Base-by-base conservation (phyloP, 2,113 vertebrate genomes). In the Coracopsis vasa region DNA sequence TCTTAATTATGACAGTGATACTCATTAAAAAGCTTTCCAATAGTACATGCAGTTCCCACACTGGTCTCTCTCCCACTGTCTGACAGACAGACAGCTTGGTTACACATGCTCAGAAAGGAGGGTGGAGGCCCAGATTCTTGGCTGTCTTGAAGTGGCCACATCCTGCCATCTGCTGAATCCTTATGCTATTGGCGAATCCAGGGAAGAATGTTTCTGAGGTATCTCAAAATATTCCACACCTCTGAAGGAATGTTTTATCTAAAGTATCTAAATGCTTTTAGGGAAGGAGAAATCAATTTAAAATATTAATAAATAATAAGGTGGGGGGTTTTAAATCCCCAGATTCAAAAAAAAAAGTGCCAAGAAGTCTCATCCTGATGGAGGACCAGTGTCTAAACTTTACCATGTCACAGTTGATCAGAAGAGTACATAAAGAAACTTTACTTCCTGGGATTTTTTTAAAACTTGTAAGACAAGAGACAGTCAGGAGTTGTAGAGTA, bases 61-160 rank as follows among this genome's bases (percentile, higher is more conserved):
- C 92, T 96, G 94, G 85, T 94, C 29, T 96, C 85, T 96, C 94
- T 93, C 95, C 93, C 95, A 93, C 94, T 83, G 95, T 86, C 95
- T 96, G 88, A 96, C 87, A 97, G 94, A 86, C 86, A 97, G 95
- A 95, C 96, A 97, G 96, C 96, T 97, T 97, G 96, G 93, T 96
- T 97, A 95, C 96, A 97, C 96, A 97, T 96, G 96, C 96, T 96
- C 95, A 95, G 90, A 97, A 95, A 83, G 50, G 18, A 96, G 92
- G 94, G 90, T 92, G 95, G 90, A 91, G 75, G 80, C 72, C 72
- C 85, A 95, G 94, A 97, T 97, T 96, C 95, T 96, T 97, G 95
- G 95, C 95, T 96, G 95, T 88, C 90, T 97, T 97, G 95, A 97
- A 96, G 90, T 95, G 94, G 96, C 96, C 95, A 95, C 95, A 97